A percentile compares a stretch with the other conserved stretches of the same genome.
phyloP scores from a whole-genome alignment of 2,113 vertebrate species.

The Lynx canadensis region DNA sequence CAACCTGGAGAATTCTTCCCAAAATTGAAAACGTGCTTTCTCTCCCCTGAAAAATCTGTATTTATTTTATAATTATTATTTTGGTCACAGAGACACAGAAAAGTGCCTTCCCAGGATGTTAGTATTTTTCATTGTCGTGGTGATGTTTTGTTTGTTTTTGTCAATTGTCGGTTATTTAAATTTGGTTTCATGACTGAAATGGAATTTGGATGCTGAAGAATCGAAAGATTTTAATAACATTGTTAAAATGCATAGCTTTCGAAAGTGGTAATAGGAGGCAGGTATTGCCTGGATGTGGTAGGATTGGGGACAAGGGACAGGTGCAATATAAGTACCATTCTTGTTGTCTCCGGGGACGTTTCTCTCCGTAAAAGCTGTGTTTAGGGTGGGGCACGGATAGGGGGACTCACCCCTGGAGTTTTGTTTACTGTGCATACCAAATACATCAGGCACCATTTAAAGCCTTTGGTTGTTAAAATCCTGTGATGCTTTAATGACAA shows the following conservation, averaged over 20 bases:
- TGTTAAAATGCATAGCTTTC: neutral
- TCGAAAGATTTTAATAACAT: neutral
- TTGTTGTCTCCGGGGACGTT: neutral
- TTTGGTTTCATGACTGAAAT: neutral
- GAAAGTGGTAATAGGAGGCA: neutral
- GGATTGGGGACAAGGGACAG: neutral
- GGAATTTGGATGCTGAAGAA: slow-evolving; percentile 22
- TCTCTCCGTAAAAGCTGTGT: neutral
- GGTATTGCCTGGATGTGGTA: neutral
- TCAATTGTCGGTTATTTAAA: neutral
- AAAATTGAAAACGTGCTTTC: neutral
- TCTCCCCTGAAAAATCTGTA: neutral
- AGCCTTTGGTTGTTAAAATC: neutral
- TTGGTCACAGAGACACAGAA: neutral
- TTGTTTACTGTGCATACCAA: neutral
- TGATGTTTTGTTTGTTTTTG: neutral
- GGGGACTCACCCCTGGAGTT: neutral
- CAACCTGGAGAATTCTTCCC: neutral
- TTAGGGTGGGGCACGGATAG: neutral
- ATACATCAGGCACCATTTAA: neutral
- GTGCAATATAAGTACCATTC: neutral
- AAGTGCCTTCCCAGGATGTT: neutral
- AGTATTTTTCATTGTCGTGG: neutral
- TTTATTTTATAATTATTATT: neutral
- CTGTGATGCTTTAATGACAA: neutral